phyloP scores from a whole-genome alignment of 2,888 invertebrate genomes.

The Pegoplata infirma region DNA sequence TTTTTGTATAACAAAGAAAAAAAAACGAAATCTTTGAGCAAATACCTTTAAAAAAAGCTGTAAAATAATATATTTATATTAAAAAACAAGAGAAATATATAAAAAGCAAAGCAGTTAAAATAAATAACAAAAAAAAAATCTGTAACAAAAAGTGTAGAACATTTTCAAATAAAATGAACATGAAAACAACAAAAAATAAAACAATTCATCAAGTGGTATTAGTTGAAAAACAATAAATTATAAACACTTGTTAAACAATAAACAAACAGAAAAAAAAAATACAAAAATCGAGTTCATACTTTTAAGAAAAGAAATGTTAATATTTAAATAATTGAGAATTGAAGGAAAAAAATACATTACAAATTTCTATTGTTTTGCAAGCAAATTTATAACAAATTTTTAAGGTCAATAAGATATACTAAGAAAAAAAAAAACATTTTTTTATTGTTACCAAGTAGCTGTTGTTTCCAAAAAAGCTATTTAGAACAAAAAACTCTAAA shows the following conservation, averaged over 20 bases:
- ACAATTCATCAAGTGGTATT: conserved; percentile 58
- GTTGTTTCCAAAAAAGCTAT: too few relatives aligned
- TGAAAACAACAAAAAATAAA: neutral
- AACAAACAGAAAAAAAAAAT: neutral
- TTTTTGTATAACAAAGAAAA: neutral
- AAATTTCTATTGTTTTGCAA: too few relatives aligned
- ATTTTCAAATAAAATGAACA: neutral
- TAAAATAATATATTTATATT: neutral
- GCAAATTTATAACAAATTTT: neutral
- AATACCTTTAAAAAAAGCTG: neutral
- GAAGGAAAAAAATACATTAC: too few relatives aligned
- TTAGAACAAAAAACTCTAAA: too few relatives aligned
- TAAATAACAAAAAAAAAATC: neutral
- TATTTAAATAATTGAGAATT: neutral
- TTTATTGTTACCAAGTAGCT: too few relatives aligned
- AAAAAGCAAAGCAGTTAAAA: neutral
- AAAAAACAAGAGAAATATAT: neutral
- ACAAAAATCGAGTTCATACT: too few relatives aligned
- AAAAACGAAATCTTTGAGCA: neutral
- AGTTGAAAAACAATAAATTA: conserved; percentile 51
- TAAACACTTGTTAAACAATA: conserved; percentile 30
- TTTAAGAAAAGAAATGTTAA: neutral
- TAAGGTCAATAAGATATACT: neutral
- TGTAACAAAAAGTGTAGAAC: neutral
- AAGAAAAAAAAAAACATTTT: too few relatives aligned